A percentile compares a stretch with the other conserved stretches of the same genome.
phyloP scores from a whole-genome alignment of 2,113 vertebrate species.

The Alouatta palliata region DNA sequence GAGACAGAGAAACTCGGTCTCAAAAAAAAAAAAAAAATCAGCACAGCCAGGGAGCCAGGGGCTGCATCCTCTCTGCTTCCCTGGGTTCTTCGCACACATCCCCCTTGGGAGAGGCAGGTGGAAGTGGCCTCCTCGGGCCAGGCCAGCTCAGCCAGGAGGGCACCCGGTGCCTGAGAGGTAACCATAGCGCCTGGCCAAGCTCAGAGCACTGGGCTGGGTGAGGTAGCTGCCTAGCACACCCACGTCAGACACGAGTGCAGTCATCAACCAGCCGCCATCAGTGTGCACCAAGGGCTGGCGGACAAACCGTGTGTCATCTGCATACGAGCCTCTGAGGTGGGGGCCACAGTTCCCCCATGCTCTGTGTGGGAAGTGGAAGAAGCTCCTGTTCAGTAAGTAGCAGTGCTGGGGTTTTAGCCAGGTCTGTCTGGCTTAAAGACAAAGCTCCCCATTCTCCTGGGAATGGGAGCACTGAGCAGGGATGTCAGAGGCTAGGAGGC shows the following conservation, averaged over 20 bases:
- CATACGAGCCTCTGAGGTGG: not conserved
- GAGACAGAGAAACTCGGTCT: too few species aligned
- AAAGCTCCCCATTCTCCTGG: not conserved
- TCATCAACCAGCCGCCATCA: not conserved
- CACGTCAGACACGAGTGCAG: not conserved
- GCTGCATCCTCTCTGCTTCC: not conserved
- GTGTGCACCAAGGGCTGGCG: not conserved
- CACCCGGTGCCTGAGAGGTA: not conserved
- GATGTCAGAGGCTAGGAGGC: not conserved
- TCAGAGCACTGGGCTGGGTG: not conserved
- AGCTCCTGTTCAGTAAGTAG: not conserved
- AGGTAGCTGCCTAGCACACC: not conserved
- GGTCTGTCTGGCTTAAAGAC: not conserved
- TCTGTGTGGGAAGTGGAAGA: not conserved
- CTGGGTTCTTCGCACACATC: not conserved
- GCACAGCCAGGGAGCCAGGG: not conserved
- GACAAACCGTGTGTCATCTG: not conserved
- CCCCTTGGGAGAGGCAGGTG: not conserved
- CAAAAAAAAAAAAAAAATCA: not conserved
- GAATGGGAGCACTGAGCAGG: not conserved
- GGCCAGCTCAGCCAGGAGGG: not conserved
- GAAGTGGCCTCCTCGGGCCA: not conserved
- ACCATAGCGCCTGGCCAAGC: not conserved
- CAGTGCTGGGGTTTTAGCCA: not conserved
- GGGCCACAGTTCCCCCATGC: fast-evolving